Evolutionary conservation across 2,888 invertebrate genomes (phyloP), one percentile per base, ranked within the genome.

Genomic region (Lasius fuliginosus): DNA sequence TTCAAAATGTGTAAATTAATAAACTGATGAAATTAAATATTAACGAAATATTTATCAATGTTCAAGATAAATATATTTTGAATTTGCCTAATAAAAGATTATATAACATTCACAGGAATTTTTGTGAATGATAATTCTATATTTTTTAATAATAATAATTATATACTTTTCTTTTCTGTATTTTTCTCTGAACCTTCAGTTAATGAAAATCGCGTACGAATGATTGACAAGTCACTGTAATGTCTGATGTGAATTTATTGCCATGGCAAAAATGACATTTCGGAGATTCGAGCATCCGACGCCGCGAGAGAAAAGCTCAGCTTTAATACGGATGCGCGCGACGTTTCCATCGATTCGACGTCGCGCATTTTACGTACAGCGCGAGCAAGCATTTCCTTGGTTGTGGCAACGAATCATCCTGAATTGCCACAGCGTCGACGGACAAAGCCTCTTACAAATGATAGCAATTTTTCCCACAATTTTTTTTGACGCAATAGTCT

Each of bases 261-360:
- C 1, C n/a, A 15, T 36, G 42, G 18, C 46, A 33, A 73, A 12
- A 60, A 81, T 18, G 69, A 71, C 42, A 42, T 15, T 69, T 65
- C 58, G 67, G 46, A 77, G 69, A 84, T 86, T 74, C 68, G 74
- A 79, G 76, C 27, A 58, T 84, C 33, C 67, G 73, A 65, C 42
- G 71, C 60, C n/a, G 60, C 81, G 84, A 85, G 86, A 88, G 92
- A 86, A 89, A 91, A 89, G 90, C 88, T 91, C 89, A 53, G 88
- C 91, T 91, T 90, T 92, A 91, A 90, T 89, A 87, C 88, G 91
- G 92, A 90, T 93, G 93, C 93, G 93, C 93, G 93, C 92, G 92
- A 92, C 93, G 92, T 91, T 92, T 87, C 88, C 88, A 93, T 93
- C 93, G 93, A 93, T 93, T 92, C 88, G 89, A 88, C 86, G 90